Evolutionary conservation across 2,888 invertebrate species (phyloP), one percentile per base, ranked within the genome.

Genomic region (Ormyrus rosae): DNA sequence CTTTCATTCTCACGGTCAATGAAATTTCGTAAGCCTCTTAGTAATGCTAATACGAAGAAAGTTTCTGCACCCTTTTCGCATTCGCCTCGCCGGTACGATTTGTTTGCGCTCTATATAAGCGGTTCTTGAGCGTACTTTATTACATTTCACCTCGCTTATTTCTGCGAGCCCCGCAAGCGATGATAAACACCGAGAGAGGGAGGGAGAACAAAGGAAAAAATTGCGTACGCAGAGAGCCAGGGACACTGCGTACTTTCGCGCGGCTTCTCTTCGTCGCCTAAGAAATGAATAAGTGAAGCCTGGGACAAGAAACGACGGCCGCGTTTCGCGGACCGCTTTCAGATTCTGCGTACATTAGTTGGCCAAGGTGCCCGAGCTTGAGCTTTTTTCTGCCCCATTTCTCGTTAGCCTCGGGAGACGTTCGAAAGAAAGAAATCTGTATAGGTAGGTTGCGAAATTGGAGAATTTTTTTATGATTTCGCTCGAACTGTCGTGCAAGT

Each of bases 251-350:
- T n/a, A 19, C 48, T 7, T 11, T 60, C 48, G 48, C 10, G 45
- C 19, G 65, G 65, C 56, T 74, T 74, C 55, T 53, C 72, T 46
- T 5, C 19, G 53, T 6, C 71, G 19, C 1, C 46, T 67, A 67
- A 64, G 60, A 75, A 67, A 75, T 75, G 51, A 75, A 67, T 67
- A 75, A 75, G 60, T 60, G 74, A 75, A 51, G 51, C 67, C 67
- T 19, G 9, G 56, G 56, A 74, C 74, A 56, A 19, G 19, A 19
- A 19, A 19, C 34, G 48, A 48, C 58, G 58, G 50, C 58, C 65
- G 60, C 56, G 51, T 58, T 74, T 74, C 45, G n/a, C 56, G 67
- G 56, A 73, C 65, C 73, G 19, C 65, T 73, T 73, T 65, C 2
- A 19, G 19, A 56, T 56, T 51, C 53, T 9, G 19, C 48, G 6